phyloP scores from a whole-genome alignment of 2,113 vertebrate genomes.

The Salvelinus alpinus region DNA sequence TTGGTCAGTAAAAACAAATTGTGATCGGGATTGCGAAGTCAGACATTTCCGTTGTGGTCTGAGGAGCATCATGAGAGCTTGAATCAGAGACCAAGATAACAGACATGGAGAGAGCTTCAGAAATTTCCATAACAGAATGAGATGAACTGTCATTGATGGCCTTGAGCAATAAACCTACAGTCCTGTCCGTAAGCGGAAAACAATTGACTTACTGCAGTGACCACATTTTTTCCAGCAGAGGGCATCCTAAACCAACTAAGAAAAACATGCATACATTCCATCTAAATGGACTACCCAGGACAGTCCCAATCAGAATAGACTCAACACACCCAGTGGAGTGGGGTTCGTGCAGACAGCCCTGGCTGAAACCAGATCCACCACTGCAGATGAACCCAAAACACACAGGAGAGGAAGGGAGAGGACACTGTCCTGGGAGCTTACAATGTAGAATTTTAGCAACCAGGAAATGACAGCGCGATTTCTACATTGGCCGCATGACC shows the following conservation, averaged over 20 bases:
- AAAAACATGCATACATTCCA: background rate
- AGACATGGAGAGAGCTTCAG: too few relatives aligned
- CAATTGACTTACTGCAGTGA: background rate
- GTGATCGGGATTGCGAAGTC: too few relatives aligned
- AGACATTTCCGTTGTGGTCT: too few relatives aligned
- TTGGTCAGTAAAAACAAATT: too few relatives aligned
- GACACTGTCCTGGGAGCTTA: too few relatives aligned
- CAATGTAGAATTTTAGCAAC: too few relatives aligned
- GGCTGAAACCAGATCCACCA: constrained; percentile 74
- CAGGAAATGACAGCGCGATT: too few relatives aligned
- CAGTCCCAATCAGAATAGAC: constrained; percentile 21
- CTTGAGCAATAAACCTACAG: background rate
- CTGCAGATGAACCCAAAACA: constrained; percentile 78
- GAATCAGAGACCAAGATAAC: too few relatives aligned
- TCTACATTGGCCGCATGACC: too few relatives aligned
- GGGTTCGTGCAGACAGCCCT: constrained; percentile 43
- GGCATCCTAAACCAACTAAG: constrained; percentile 36
- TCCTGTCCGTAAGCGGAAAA: background rate
- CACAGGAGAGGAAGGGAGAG: constrained; percentile 53
- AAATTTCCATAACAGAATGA: too few relatives aligned
- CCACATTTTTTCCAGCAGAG: constrained; percentile 52
- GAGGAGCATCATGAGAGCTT: too few relatives aligned
- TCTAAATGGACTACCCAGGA: background rate
- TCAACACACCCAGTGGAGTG: background rate
- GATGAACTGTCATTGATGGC: too few relatives aligned